Base-by-base conservation (phyloP, 2,888 invertebrate genomes). In the Bombyx huttoni region DNA sequence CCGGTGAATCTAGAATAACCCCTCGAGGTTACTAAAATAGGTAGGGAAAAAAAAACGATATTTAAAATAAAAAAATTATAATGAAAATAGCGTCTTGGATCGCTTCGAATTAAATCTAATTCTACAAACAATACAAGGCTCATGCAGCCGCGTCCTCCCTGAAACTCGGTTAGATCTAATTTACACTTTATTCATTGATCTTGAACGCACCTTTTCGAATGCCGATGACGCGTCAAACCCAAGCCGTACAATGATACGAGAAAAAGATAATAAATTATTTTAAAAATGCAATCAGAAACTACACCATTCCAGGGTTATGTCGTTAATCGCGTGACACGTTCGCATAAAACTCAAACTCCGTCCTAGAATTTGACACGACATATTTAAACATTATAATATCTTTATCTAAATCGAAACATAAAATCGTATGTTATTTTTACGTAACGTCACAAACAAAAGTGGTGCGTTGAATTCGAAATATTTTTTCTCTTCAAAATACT, bases 401-500 rank as follows among this genome's bases (percentile, higher is more conserved):
- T 83, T 75, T 81, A 84, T 82, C 81, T 79, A 81, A 84, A 84
- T 81, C 75, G 74, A 59, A 59, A 68, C 68, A 73, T 78, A 76
- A 78, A 80, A 75, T 70, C 71, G 75, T 73, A 65, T 64, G 64
- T 73, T 73, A 40, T 69, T 72, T 73, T 64, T 62, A 68, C 65
- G 61, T 58, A 56, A 57, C 24, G 40, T 55, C 49, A 54, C 49
- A 24, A 24, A 3, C 24, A 24, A 24, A 24, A 5, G 24, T 5
- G 24, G 24, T 24, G 24, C 24, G 24, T 3, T 24, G 24, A 24
- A 24, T 24, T 24, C 5, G 0, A 5, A 24, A 24, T 3, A 3
- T 3, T 24, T 24, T 24, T 24, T 24, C 24, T 24, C 24, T 24
- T 24, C 24, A 24, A 24, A 24, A 24, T 24, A 5, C 24, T 24